Conservation (phyloP, 2,113 vertebrate species). For the Chauna torquata region DNA sequence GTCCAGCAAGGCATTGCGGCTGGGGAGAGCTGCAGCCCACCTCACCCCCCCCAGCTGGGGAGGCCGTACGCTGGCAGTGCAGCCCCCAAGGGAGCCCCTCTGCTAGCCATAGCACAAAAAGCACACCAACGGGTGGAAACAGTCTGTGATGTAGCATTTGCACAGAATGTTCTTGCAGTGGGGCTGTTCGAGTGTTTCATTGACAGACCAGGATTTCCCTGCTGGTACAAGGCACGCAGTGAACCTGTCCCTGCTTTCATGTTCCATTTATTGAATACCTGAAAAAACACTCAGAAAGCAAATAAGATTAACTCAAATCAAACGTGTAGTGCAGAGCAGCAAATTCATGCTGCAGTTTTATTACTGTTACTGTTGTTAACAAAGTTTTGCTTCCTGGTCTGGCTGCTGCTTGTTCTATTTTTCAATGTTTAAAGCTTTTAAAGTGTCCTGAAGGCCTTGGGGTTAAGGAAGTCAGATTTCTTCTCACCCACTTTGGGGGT, state of each 20-base stretch:
- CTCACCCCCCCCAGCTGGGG: not conserved
- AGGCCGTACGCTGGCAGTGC: not conserved
- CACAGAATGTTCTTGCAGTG: rapidly evolving
- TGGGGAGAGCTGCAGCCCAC: not conserved
- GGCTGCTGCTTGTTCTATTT: not conserved
- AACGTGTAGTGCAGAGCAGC: not conserved
- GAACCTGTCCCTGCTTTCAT: not conserved
- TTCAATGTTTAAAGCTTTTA: not conserved
- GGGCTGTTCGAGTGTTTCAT: not conserved
- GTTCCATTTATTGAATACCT: not conserved
- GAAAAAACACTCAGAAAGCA: constrained; percentile 20
- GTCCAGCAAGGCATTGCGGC: not conserved
- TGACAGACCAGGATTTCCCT: not conserved
- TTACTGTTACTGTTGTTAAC: not conserved
- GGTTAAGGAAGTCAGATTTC: not conserved
- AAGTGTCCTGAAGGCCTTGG: not conserved
- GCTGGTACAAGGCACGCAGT: not conserved
- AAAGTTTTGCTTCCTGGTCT: not conserved
- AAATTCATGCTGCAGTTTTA: not conserved
- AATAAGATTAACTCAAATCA: constrained; percentile 7
- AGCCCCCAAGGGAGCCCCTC: not conserved
- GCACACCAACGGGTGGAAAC: rapidly evolving
- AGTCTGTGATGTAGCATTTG: not conserved
- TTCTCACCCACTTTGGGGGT: not conserved
- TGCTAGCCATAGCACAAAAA: rapidly evolving